Conservation (phyloP, 2,888 invertebrate genomes). For the Leucophora obtusa region DNA sequence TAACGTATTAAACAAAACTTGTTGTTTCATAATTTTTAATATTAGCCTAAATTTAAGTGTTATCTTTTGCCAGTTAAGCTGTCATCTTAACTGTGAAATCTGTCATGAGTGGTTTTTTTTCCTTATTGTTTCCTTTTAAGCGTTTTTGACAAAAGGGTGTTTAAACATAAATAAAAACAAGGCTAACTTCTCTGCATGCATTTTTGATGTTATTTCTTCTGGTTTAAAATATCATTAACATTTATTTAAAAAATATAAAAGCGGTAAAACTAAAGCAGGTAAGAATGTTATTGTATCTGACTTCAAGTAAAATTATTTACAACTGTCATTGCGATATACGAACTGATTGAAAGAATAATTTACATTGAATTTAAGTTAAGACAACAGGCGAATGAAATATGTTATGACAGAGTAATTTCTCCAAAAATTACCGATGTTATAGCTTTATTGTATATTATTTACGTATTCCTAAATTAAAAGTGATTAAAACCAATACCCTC, state of each 20-base stretch:
- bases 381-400: no score
- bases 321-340: no score
- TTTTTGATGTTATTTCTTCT: constrained; percentile 7
- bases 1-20: neutral
- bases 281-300: no score
- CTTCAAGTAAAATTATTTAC: no score
- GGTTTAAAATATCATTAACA: constrained; percentile 4
- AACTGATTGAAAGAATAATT: no score
- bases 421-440: no score
- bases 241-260: neutral
- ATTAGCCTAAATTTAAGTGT: constrained; percentile 20
- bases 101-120: constrained; percentile 26
- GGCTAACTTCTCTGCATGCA: constrained; percentile 23
- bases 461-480: no score
- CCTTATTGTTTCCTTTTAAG: neutral
- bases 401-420: no score
- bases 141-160: constrained; percentile 6
- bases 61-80: constrained; percentile 49
- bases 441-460: no score
- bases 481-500: no score
- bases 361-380: no score
- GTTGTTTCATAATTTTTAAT: neutral
- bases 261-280: no score
- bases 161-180: constrained; percentile 17
- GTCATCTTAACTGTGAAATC: constrained; percentile 43